These are phyloP conservation scores for Agrilus cyanescens DNA, from an alignment of 2,888 invertebrate species.

Conservation along the genomic window DNA sequence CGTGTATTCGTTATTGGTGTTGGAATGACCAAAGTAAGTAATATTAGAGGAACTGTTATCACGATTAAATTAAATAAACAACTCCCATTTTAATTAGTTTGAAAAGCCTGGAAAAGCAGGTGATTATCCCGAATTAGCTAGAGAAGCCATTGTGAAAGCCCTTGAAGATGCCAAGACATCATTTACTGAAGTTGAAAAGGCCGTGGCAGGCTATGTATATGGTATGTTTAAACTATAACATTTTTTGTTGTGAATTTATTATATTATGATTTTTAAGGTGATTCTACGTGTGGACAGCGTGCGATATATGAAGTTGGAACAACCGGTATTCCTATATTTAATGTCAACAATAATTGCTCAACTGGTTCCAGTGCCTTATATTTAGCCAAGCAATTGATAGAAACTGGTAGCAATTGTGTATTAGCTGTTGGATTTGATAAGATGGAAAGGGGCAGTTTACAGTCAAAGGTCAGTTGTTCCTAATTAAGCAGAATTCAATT, in stretches of 20 bases:
- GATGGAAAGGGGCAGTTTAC: conserved; percentile 88
- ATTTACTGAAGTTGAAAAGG: conserved; percentile 74
- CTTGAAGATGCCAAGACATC: conserved; percentile 69
- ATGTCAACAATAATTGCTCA: conserved; percentile 98
- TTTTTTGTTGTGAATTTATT: conserved; percentile 2
- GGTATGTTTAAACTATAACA: conserved; percentile 36
- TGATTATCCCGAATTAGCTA: conserved; percentile 92
- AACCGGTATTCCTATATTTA: conserved; percentile 94
- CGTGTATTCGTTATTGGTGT: conserved; percentile 86
- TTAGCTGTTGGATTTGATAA: conserved; percentile 96
- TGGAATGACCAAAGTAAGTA: conserved; percentile 84
- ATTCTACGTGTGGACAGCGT: conserved; percentile 91
- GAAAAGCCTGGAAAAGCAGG: conserved; percentile 80
- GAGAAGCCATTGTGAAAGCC: conserved; percentile 84
- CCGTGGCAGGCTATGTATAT: conserved; percentile 86
- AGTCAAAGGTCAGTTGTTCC: conserved; percentile 45
- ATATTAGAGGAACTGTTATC: conserved; percentile 1
- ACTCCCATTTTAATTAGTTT: conserved; percentile 45
- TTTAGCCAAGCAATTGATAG: conserved; percentile 85
- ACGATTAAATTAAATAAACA: conserved; percentile 7
- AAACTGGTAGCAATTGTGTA: conserved; percentile 80
- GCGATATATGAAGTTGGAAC: conserved; percentile 89
- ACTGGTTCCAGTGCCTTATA: conserved; percentile 90
- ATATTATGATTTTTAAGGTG: conserved; percentile 41
- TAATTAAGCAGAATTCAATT: conserved; percentile 1